Conservation (phyloP, 2,888 invertebrate genomes). For the Sericinus montela region DNA sequence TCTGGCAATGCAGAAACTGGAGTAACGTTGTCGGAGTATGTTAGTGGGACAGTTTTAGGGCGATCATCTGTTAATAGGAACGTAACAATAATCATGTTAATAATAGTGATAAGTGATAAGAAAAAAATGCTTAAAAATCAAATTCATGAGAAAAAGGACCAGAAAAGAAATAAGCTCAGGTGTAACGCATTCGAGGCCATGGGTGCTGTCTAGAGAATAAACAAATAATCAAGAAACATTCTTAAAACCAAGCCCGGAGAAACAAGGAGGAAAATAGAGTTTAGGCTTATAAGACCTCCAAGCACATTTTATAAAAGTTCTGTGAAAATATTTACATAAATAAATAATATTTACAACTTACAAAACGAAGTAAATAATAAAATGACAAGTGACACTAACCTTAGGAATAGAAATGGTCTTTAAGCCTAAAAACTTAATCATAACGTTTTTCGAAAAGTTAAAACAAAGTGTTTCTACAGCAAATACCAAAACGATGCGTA, state of each 20-base stretch:
- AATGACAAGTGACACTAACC: neutral
- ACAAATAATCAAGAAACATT: neutral
- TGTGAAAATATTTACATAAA: neutral
- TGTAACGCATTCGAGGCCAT: neutral
- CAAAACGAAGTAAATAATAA: neutral
- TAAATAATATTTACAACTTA: neutral
- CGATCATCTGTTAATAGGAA: constrained; percentile 76
- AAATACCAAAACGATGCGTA: constrained; percentile 7
- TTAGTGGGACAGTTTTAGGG: constrained; percentile 71
- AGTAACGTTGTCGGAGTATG: constrained; percentile 49
- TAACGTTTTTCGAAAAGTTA: constrained; percentile 12
- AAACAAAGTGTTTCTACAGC: constrained; percentile 21
- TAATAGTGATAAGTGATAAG: constrained; percentile 23
- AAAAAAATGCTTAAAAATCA: neutral
- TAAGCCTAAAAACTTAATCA: constrained; percentile 34
- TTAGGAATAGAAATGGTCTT: constrained; percentile 20
- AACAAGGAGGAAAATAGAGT: constrained; percentile 21
- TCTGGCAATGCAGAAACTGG: constrained; percentile 38
- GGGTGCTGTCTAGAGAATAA: neutral
- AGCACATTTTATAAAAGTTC: neutral
- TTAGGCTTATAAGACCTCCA: constrained; percentile 32
- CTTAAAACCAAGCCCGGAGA: constrained; percentile 18
- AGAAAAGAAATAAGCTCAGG: neutral
- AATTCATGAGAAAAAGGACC: neutral
- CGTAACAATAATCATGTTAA: constrained; percentile 55